Conservation (phyloP, 2,797 vertebrate species). For the Syngnathus acus region DNA sequence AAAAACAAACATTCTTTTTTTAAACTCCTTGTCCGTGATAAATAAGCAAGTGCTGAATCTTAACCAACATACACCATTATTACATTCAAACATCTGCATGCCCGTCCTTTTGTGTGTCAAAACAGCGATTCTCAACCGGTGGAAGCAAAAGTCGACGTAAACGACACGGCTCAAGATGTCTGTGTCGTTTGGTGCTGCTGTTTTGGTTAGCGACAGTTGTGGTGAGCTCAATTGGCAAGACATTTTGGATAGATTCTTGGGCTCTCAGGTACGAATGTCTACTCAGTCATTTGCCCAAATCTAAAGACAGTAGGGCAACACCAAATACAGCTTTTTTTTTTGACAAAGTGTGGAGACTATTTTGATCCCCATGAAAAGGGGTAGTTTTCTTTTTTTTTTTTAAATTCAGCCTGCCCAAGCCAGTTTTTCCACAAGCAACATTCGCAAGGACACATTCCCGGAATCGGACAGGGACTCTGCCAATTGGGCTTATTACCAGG, state of each 20-base stretch:
- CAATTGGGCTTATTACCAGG: not conserved
- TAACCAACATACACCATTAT: constrained; percentile 56
- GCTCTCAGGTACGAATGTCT: not conserved
- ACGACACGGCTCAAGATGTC: not conserved
- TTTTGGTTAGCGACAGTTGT: not conserved
- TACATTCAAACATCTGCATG: constrained; percentile 64
- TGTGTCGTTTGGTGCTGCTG: not conserved
- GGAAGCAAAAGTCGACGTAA: not conserved
- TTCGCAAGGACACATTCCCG: not conserved
- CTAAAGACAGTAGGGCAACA: not conserved
- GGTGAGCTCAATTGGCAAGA: not conserved
- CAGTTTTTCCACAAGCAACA: not conserved
- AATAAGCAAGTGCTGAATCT: constrained; percentile 66
- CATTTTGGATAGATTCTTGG: not conserved
- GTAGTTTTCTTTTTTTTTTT: not conserved
- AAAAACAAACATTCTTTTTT: constrained; percentile 42
- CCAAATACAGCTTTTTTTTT: not conserved
- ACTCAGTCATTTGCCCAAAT: not conserved
- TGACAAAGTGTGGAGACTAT: not conserved
- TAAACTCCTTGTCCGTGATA: constrained; percentile 59
- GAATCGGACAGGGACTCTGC: not conserved
- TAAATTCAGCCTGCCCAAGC: not conserved
- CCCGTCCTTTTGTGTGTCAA: not conserved
- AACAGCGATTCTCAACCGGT: constrained; percentile 1
- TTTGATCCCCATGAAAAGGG: not conserved